phyloP scores from a whole-genome alignment of 1,140 invertebrate genomes.

The Drosophila malerkotliana region DNA sequence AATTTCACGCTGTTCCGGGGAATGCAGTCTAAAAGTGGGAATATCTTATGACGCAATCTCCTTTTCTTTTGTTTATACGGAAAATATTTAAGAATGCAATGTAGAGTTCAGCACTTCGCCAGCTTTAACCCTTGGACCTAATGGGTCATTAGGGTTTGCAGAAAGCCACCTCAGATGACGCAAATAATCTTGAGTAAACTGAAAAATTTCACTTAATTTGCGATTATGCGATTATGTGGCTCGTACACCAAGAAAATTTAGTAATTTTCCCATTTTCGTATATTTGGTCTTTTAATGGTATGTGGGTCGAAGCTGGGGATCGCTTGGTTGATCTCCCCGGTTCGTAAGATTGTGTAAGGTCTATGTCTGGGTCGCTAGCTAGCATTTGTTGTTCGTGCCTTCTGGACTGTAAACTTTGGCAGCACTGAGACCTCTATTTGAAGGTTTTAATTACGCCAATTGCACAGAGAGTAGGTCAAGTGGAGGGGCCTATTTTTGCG shows the following conservation, averaged over 20 bases:
- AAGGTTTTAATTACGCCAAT: slow-evolving; percentile 75
- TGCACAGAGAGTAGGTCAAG: slow-evolving; percentile 66
- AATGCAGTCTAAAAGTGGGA: slow-evolving; percentile 28
- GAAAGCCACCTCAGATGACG: slow-evolving; percentile 66
- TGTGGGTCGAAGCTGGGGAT: slow-evolving; percentile 60
- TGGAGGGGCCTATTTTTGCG: slow-evolving; percentile 40
- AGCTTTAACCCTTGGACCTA: slow-evolving; percentile 29
- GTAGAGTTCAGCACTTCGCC: neutral
- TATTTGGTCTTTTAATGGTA: slow-evolving; percentile 61
- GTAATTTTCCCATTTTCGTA: slow-evolving; percentile 70
- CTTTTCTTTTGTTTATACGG: slow-evolving; percentile 23
- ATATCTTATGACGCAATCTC: slow-evolving; percentile 52
- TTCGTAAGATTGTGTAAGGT: slow-evolving; percentile 62
- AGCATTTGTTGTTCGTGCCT: slow-evolving; percentile 60
- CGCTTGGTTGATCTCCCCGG: slow-evolving; percentile 60
- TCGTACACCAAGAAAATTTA: slow-evolving; percentile 54
- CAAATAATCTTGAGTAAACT: slow-evolving; percentile 23
- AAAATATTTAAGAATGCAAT: slow-evolving; percentile 8
- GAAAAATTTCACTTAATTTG: slow-evolving; percentile 68
- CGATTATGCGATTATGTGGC: slow-evolving; percentile 42
- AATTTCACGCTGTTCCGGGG: slow-evolving; percentile 28
- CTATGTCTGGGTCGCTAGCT: slow-evolving; percentile 39
- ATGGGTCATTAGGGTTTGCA: slow-evolving; percentile 74
- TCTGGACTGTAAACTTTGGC: slow-evolving; percentile 72
- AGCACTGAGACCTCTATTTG: slow-evolving; percentile 48